Conservation (phyloP, 2,113 vertebrate genomes). For the Ariopsis seemanni region DNA sequence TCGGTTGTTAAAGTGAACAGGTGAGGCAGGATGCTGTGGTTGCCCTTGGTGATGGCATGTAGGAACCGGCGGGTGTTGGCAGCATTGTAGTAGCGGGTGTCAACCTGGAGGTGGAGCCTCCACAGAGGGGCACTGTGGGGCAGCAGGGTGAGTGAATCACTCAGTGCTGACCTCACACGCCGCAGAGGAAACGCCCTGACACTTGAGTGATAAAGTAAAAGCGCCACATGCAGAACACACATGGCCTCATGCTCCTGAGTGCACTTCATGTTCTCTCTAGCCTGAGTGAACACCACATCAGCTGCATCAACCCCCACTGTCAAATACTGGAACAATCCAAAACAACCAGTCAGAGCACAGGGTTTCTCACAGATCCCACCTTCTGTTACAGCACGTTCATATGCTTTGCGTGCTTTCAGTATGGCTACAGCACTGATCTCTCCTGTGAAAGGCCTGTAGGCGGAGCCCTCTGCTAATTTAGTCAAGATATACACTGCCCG, state of each 20-base stretch:
- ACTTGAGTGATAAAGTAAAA: constrained; percentile 81
- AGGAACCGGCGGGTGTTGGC: constrained; percentile 87
- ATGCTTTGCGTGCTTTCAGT: constrained; percentile 85
- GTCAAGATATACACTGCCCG: constrained; percentile 79
- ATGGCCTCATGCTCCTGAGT: constrained; percentile 72
- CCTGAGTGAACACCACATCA: constrained; percentile 70
- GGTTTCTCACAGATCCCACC: constrained; percentile 50
- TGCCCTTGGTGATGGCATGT: constrained; percentile 72
- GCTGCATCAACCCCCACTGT: constrained; percentile 84
- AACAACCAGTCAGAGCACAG: constrained; percentile 78
- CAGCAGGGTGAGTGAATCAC: constrained; percentile 73
- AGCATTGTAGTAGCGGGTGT: constrained; percentile 82
- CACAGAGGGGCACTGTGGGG: constrained; percentile 80
- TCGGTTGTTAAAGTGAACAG: constrained; percentile 89
- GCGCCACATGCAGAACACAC: constrained; percentile 76
- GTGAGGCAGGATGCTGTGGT: constrained; percentile 77
- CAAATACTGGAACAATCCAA: constrained; percentile 90
- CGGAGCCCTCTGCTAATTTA: constrained; percentile 73
- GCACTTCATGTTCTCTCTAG: constrained; percentile 68
- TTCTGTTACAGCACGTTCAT: constrained; percentile 75
- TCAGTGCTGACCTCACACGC: constrained; percentile 78
- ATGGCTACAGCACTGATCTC: constrained; percentile 73
- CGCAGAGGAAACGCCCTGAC: constrained; percentile 77
- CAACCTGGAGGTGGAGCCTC: constrained; percentile 81
- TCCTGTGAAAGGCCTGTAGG: constrained; percentile 65